phyloP scores from a whole-genome alignment of 2,797 vertebrate species.

The Halcyon leucocephala region DNA sequence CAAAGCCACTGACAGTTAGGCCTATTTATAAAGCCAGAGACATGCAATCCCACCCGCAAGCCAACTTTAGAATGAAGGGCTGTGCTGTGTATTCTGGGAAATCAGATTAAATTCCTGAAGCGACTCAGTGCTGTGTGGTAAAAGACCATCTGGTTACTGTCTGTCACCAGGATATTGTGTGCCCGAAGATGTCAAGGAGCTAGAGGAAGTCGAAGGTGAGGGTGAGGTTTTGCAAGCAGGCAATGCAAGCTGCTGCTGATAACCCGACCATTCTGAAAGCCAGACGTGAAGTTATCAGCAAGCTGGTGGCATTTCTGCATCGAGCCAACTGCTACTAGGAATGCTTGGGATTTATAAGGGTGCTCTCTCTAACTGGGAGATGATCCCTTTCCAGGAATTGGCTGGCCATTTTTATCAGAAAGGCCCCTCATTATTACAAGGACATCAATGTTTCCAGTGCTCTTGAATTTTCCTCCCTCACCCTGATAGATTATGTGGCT shows the following conservation, averaged over 20 bases:
- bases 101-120: conserved; percentile 59
- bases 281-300: background rate
- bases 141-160: conserved; percentile 56
- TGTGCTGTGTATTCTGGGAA: conserved; percentile 44
- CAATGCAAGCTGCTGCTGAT: conserved; percentile 27
- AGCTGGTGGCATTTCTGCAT: background rate
- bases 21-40: conserved; percentile 48
- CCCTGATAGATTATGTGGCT: background rate
- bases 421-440: background rate
- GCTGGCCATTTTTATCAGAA: background rate
- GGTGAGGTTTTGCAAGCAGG: conserved; percentile 38
- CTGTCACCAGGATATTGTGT: background rate
- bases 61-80: conserved; percentile 25
- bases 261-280: background rate
- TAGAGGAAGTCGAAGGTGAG: conserved; percentile 23
- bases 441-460: background rate
- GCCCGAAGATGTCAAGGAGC: background rate
- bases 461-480: background rate
- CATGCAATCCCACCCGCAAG: background rate
- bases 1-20: background rate
- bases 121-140: background rate
- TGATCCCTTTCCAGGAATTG: conserved; percentile 12
- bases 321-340: background rate
- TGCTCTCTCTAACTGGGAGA: accelerated
- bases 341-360: background rate